Evolutionary conservation across 1,140 invertebrate genomes (phyloP), one percentile per base, ranked within the genome.

Genomic region (Leguminivora glycinivorella): DNA sequence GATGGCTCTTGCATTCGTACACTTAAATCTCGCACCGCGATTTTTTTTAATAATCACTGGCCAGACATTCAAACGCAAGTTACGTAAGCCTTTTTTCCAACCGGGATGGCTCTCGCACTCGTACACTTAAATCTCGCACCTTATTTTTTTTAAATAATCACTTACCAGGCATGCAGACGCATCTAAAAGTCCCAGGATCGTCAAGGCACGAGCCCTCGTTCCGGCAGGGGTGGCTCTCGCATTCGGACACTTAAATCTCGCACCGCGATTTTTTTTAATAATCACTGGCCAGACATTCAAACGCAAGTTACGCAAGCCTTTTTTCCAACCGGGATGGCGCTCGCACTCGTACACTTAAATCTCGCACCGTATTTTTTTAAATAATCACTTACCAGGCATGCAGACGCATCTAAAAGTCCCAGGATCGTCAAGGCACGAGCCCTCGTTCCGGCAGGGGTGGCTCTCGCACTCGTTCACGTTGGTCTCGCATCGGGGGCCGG

Each of bases 401-500:
- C 98, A 99, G 81, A 98, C 97, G 83, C 97, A 98, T 76, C 97
- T 93, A 92, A 98, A 98, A 4, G 96, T 98, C 4, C 97, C 97
- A n/a, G 97, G 96, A 92, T 98, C 97, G 81, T 98, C 97, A 68
- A 98, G 92, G 82, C 97, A 99, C 56, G 97, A 98, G 63, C 97
- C 97, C 78, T 98, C 97, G 87, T 98, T 98, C 80, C 97, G 95
- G 89, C 98, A 98, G 0, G 98, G 98, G 90, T 97, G 97, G 3
- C 96, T 97, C 85, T 98, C 97, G 88, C 97, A 98, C 85, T 99
- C 98, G 89, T 99, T 98, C 73, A 98, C 96, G 90, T 97, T 97
- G 47, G 96, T 96, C 90, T 98, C 97, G 88, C 97, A 98, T 56
- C 97, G 93, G 0, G 97, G 96, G 6, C 97, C 97, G 0, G 96